A percentile compares a stretch with the other conserved stretches of the same genome.
phyloP scores from a whole-genome alignment of 2,797 vertebrate species.

The Okamejei kenojei region DNA sequence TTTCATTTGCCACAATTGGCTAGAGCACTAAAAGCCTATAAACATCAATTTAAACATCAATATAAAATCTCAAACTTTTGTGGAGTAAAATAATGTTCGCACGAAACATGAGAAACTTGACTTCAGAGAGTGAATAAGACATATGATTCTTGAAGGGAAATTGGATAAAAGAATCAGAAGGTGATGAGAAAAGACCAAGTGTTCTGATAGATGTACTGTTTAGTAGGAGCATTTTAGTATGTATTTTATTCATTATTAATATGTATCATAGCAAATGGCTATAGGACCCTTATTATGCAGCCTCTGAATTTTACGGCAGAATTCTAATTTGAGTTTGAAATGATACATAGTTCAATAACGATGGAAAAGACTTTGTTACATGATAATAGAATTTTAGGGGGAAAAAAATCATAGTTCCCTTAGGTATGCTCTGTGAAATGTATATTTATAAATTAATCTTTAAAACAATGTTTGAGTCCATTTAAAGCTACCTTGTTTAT shows the following conservation, averaged over 20 bases:
- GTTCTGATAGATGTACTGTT: not conserved
- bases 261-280: not conserved
- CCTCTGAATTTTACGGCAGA: not conserved
- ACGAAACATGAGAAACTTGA: not conserved
- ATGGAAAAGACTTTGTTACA: not conserved
- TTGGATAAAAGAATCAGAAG: not conserved
- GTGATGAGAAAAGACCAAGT: not conserved
- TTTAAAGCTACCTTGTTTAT: no score
- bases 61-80: not conserved
- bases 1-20: not conserved
- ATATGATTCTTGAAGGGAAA: not conserved
- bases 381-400: not conserved
- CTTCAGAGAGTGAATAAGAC: not conserved
- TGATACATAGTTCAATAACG: not conserved
- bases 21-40: not conserved
- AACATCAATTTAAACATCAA: not conserved
- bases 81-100: not conserved
- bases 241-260: not conserved
- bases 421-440: no score
- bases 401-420: not conserved
- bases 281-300: not conserved
- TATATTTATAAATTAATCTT: not conserved
- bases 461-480: not conserved
- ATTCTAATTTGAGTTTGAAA: not conserved
- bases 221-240: not conserved